Conservation (phyloP, 2,888 invertebrate species). For the Drosophila nigritarsus region DNA sequence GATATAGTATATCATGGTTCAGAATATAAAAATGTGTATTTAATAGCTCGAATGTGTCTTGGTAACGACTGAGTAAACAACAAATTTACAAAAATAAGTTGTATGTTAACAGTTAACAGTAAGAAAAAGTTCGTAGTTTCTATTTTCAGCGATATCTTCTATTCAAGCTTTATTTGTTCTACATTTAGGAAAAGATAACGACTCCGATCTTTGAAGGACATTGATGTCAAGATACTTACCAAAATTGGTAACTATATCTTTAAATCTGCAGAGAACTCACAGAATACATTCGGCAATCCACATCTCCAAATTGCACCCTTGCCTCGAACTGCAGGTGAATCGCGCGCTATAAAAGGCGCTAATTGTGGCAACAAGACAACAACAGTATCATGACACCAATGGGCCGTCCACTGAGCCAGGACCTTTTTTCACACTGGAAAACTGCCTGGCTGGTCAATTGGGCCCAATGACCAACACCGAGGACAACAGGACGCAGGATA, state of each 20-base stretch:
- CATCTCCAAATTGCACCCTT: background rate
- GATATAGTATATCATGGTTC: background rate
- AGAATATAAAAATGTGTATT: too few species aligned
- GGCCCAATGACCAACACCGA: slow-evolving; percentile 4
- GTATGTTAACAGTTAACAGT: too few species aligned
- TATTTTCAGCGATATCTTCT: background rate
- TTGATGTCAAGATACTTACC: too few species aligned
- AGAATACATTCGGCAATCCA: background rate
- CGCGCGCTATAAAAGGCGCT: slow-evolving; percentile 51
- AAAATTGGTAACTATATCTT: too few species aligned
- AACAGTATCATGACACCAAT: slow-evolving; percentile 49
- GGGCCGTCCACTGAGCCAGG: slow-evolving; percentile 40
- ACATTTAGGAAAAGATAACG: too few species aligned
- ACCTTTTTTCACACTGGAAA: slow-evolving; percentile 16
- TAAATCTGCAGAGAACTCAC: background rate
- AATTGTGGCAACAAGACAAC: slow-evolving; percentile 67
- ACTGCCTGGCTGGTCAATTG: slow-evolving; percentile 27
- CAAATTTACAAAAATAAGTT: too few species aligned
- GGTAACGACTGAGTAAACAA: too few species aligned
- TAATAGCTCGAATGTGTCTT: too few species aligned
- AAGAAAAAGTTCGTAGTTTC: background rate
- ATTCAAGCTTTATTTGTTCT: background rate
- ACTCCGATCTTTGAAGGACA: too few species aligned
- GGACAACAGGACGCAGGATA: slow-evolving; percentile 8
- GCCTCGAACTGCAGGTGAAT: background rate